Base-by-base conservation (phyloP, 2,888 invertebrate genomes). In the Cryptocheilus praepositus region DNA sequence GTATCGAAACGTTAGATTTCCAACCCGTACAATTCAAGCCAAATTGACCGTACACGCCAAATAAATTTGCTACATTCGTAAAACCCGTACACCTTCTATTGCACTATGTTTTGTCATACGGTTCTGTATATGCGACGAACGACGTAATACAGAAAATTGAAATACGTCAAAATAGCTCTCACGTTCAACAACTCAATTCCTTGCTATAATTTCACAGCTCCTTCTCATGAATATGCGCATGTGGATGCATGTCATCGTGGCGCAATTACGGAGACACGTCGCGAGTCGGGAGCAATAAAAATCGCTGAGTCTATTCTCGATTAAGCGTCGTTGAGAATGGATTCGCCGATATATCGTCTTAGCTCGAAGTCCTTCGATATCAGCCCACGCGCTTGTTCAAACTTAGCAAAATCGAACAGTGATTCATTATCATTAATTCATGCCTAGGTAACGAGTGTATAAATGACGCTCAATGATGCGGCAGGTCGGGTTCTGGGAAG, bases 341-440 rank as follows among this genome's bases (percentile, higher is more conserved):
- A 76, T 70, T 64, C 57, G 46, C 54, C 43, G 69, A 67, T 57
- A 62, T 44, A 49, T 49, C 49, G 49, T 1, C 49, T 49, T 49
- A n/a, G 16, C 11, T 5, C 49, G 11, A n/a, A 49, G 49, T 49
- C 49, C 49, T 49, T 49, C 49, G 49, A 18, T 13, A 7, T 11
- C 8, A 13, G 49, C 49, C 49, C 49, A 49, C 49, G 36, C 36
- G 36, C 36, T 36, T 73, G 73, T 44, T 73, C 64, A 70, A 76
- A 76, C 60, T 59, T 65, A 19, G 71, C 71, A 19, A 67, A 67
- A 73, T 73, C 65, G 54, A 60, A 21, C 49, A 52, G 57, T 70
- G 67, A 76, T 73, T 64, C 69, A 71, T 75, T 75, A 64, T 72
- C 62, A 72, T 67, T 51, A 11, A 36, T 36, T 4, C 36, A 36